Base-by-base conservation (phyloP, 2,113 vertebrate genomes). In the Hemibagrus wyckioides region DNA sequence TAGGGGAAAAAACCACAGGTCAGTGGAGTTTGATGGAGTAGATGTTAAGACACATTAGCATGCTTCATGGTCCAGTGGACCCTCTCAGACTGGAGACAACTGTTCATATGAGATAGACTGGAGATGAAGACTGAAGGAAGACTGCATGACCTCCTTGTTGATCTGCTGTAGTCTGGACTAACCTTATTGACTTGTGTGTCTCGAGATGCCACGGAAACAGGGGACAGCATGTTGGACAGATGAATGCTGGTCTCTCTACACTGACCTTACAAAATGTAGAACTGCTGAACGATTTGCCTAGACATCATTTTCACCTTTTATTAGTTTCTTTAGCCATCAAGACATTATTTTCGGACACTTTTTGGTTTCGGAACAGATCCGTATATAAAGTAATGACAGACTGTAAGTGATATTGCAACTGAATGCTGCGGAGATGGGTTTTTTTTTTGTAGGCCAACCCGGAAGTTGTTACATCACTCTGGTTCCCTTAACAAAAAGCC, bases 11-110 rank as follows among this genome's bases (percentile, higher is more conserved):
- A 69, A 69, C 6, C 17, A 19, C 65, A 19, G 4, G 11, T 52
- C 13, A 50, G 5, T 48, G 56, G 73, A 50, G 25, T 21, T 28
- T 30, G 56, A 39, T 15, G 39, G 33, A 61, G 56, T n/a, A 36
- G 39, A 63, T 25, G 1, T 1, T 6, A 5, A 17, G 71, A 44
- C 39, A 75, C 41, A 44, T 44, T 75, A 13, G 39, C 39, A 44
- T 44, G 59, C 59, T 86, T 86, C 61, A 69, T 39, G 85, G 85
- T 86, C 48, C 80, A 41, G 59, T 69, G 61, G 48, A 56, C 28
- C 13, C 48, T 86, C 44, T 61, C 17, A 80, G 76, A 39, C 59
- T 33, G 33, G 39, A 86, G 44, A 65, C 44, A 80, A 30, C 7
- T 8, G 17, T 56, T 54, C 17, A 80, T 52, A 57, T 10, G 39